Percentiles rank a stretch among this genome's conserved stretches.
Evolutionary conservation across 2,113 vertebrate species (phyloP).

Genomic region (Albula goreensis): DNA sequence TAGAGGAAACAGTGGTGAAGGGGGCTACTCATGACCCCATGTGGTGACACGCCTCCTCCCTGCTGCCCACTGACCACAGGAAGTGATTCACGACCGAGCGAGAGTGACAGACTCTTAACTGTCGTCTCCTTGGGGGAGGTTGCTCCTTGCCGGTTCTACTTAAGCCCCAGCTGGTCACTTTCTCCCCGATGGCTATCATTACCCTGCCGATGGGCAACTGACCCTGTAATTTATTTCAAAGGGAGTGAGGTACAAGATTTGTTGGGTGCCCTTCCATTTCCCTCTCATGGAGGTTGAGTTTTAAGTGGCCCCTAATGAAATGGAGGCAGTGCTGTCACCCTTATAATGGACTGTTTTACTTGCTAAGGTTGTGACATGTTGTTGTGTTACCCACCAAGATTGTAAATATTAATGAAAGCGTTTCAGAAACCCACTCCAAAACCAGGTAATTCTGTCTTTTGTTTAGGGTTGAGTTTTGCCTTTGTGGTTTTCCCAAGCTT

Average conservation of each 20-base stretch:
- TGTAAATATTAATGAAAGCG: too few relatives aligned
- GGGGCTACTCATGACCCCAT: conserved; percentile 50
- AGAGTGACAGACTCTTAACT: neutral
- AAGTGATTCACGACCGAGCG: conserved; percentile 10
- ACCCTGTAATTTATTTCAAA: neutral
- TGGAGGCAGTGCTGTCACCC: neutral
- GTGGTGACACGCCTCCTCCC: conserved; percentile 49
- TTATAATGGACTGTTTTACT: too few relatives aligned
- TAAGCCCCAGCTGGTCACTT: neutral
- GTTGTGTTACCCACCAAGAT: too few relatives aligned
- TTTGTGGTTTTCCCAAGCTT: neutral
- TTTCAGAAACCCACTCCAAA: too few relatives aligned
- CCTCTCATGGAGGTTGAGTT: neutral
- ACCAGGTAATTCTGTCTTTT: too few relatives aligned
- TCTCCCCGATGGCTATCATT: neutral
- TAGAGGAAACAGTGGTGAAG: conserved; percentile 65
- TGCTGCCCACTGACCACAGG: neutral
- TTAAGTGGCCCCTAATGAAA: neutral
- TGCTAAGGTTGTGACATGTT: too few relatives aligned
- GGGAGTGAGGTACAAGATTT: neutral
- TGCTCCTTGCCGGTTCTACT: neutral
- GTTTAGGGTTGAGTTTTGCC: neutral
- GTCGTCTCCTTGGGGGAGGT: neutral
- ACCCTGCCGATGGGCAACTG: neutral
- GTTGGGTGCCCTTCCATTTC: neutral